Conservation (phyloP, 35 echinoderm and acorn worm species). For the Apostichopus californicus region DNA sequence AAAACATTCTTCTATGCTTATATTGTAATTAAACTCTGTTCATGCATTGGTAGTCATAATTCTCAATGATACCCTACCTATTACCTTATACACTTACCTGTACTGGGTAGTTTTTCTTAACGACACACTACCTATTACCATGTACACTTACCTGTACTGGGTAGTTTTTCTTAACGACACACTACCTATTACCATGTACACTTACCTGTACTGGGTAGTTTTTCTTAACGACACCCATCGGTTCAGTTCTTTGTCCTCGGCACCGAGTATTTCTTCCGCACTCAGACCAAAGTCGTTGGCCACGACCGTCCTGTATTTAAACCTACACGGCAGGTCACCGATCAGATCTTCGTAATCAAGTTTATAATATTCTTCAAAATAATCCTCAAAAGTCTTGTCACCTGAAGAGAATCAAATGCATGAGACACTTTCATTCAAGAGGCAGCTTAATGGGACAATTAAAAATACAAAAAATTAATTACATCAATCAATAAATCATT, state of each 20-base stretch:
- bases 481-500: not conserved
- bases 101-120: no score
- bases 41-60: no score
- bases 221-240: conserved; percentile 96
- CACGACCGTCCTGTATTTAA: conserved; percentile 90
- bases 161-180: no score
- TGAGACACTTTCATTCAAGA: not conserved
- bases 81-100: no score
- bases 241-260: conserved; percentile 88
- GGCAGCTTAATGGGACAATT: not conserved
- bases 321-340: conserved; percentile 83
- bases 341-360: conserved; percentile 96
- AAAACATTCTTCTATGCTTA: no score
- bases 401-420: conserved; percentile 27
- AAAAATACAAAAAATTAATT: not conserved
- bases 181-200: no score
- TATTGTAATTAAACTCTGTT: no score
- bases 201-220: conserved; percentile 91
- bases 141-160: no score
- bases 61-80: no score
- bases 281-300: conserved; percentile 96
- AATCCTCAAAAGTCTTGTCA: conserved; percentile 90
- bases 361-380: conserved; percentile 93
- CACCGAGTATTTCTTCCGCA: conserved; percentile 73
- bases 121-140: no score